Evolutionary conservation across 2,797 vertebrate genomes (phyloP).

Genomic region (Atherinosoma microstoma): DNA sequence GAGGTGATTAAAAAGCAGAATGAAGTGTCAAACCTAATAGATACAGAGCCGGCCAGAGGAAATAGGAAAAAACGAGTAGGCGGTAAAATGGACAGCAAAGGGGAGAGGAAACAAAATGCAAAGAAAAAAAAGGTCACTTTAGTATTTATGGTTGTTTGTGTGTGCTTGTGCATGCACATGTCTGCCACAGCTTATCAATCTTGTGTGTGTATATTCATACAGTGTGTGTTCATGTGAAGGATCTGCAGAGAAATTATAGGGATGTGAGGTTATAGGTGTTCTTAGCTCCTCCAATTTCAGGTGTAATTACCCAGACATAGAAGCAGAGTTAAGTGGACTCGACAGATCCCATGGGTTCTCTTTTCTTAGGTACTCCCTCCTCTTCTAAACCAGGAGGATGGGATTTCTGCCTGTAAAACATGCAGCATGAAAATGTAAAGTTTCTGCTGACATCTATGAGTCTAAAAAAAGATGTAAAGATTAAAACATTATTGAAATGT

Average conservation of each 20-base stretch:
- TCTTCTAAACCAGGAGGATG: slow-evolving; percentile 22
- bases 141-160: slow-evolving; percentile 9
- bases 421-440: slow-evolving; percentile 4
- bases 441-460: not conserved
- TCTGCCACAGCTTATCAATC: slow-evolving; percentile 19
- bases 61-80: slow-evolving; percentile 54
- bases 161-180: slow-evolving; percentile 14
- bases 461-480: not conserved
- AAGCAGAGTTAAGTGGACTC: slow-evolving; percentile 69
- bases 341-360: slow-evolving; percentile 53
- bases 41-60: slow-evolving; percentile 70
- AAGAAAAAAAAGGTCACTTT: slow-evolving; percentile 38
- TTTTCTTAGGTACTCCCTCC: slow-evolving; percentile 38
- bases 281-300: slow-evolving; percentile 68
- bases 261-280: slow-evolving; percentile 50
- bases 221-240: slow-evolving; percentile 13
- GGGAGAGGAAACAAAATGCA: slow-evolving; percentile 30
- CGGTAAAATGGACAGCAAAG: slow-evolving; percentile 19
- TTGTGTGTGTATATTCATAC: slow-evolving; percentile 8
- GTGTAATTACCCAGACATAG: slow-evolving; percentile 77
- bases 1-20: slow-evolving; percentile 82
- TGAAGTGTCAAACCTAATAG: slow-evolving; percentile 83
- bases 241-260: slow-evolving; percentile 55
- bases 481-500: not conserved
- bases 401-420: slow-evolving; percentile 21